Conservation (phyloP, 2,797 vertebrate genomes). For the Macropus fuliginosus region DNA sequence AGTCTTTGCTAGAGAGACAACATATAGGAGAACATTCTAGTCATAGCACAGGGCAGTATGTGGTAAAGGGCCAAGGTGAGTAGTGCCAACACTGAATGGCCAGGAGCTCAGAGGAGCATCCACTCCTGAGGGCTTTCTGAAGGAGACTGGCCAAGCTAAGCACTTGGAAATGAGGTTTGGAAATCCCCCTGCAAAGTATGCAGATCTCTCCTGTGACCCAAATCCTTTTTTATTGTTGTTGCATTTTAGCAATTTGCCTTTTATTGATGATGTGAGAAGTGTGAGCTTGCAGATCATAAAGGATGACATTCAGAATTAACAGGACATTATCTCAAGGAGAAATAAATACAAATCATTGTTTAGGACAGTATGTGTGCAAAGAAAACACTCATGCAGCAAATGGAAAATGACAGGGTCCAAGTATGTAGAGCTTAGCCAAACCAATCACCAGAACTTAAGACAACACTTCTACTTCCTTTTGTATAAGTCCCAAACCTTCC, state of each 20-base stretch:
- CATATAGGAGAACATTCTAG: not conserved
- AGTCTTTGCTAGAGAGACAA: not conserved
- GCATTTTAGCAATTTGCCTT: conserved; percentile 14
- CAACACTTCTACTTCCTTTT: not conserved
- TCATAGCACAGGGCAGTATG: not conserved
- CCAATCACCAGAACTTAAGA: not conserved
- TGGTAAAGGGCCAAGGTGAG: not conserved
- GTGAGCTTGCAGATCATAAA: conserved; percentile 18
- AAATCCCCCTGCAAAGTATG: not conserved
- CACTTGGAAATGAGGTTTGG: not conserved
- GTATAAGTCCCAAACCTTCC: not conserved
- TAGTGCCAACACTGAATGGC: not conserved
- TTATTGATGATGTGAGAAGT: conserved; percentile 42
- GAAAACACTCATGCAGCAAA: not conserved
- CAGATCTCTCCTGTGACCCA: not conserved
- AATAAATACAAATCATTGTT: conserved; percentile 9
- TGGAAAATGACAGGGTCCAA: not conserved
- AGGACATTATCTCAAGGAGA: conserved; percentile 5
- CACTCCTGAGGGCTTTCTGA: not conserved
- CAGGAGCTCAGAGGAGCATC: not conserved
- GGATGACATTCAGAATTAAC: conserved; percentile 20
- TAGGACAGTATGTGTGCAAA: not conserved
- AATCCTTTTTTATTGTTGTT: not conserved
- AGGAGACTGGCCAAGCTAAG: not conserved
- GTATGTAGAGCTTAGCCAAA: not conserved